These are phyloP conservation scores for Lutjanus erythropterus DNA, from an alignment of 2,113 vertebrate genomes.

Conservation along the genomic window DNA sequence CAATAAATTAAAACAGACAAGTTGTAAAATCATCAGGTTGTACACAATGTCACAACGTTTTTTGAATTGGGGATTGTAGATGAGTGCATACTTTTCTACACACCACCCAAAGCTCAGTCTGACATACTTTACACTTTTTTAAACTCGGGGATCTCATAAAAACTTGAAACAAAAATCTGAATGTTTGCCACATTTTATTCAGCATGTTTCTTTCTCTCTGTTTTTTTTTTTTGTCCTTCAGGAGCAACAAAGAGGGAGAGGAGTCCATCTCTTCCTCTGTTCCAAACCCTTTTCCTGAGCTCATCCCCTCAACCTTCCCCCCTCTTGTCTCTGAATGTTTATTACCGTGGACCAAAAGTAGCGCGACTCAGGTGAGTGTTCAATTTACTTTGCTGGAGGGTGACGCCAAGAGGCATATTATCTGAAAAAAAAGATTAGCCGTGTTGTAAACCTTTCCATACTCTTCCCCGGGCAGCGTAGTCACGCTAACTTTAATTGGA, in stretches of 20 bases:
- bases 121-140: neutral
- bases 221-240: slow-evolving; percentile 48
- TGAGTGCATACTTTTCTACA: neutral
- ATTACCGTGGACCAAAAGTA: slow-evolving; percentile 91
- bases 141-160: neutral
- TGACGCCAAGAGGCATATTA: slow-evolving; percentile 18
- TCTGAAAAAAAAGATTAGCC: slow-evolving; percentile 2
- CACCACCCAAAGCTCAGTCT: neutral
- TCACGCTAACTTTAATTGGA: slow-evolving; percentile 14
- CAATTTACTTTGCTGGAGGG: neutral
- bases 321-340: slow-evolving; percentile 89
- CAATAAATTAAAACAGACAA: too few relatives aligned
- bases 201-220: neutral
- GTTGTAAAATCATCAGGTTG: too few relatives aligned
- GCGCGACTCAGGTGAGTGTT: slow-evolving; percentile 90
- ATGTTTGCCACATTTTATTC: neutral
- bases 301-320: slow-evolving; percentile 86
- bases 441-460: slow-evolving; percentile 17
- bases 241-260: slow-evolving; percentile 84
- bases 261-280: slow-evolving; percentile 86
- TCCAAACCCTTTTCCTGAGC: slow-evolving; percentile 91
- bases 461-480: neutral
- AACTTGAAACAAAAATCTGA: neutral
- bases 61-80: too few relatives aligned
- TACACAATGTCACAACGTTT: too few relatives aligned